Percentiles rank a stretch among this genome's conserved stretches.
phyloP scores from a whole-genome alignment of 2,888 invertebrate species.

The Epirrhoe tristata region DNA sequence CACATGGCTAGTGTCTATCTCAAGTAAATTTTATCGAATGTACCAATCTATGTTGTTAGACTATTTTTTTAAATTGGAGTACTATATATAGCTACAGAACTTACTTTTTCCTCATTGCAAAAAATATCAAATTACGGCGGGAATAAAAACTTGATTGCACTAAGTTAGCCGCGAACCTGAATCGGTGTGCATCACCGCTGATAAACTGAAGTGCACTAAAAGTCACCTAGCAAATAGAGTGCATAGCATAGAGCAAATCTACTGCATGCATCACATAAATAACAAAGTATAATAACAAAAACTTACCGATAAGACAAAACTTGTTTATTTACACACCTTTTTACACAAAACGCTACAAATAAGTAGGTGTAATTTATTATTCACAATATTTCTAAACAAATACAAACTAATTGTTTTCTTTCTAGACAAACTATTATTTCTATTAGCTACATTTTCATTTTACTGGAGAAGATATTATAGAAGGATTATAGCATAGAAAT shows the following conservation, averaged over 20 bases:
- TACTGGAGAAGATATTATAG: too few species aligned
- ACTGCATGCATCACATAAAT: neutral
- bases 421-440: too few species aligned
- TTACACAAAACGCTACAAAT: slow-evolving; percentile 13
- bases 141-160: neutral
- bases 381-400: neutral
- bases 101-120: slow-evolving; percentile 24
- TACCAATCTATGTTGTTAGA: neutral
- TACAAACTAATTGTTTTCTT: neutral
- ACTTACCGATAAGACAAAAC: slow-evolving; percentile 8
- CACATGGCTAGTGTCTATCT: too few species aligned
- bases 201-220: neutral
- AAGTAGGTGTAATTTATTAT: slow-evolving; percentile 11
- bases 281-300: neutral
- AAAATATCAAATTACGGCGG: neutral
- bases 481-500: too few species aligned
- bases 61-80: neutral
- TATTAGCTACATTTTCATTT: too few species aligned
- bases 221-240: neutral
- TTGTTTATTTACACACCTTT: slow-evolving; percentile 21
- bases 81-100: neutral
- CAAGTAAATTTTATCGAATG: too few species aligned
- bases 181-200: neutral
- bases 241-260: neutral
- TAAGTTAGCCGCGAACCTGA: neutral